Evolutionary conservation across 2,113 vertebrate species (phyloP), one percentile per base, ranked within the genome.

Genomic region (Vicugna pacos): DNA sequence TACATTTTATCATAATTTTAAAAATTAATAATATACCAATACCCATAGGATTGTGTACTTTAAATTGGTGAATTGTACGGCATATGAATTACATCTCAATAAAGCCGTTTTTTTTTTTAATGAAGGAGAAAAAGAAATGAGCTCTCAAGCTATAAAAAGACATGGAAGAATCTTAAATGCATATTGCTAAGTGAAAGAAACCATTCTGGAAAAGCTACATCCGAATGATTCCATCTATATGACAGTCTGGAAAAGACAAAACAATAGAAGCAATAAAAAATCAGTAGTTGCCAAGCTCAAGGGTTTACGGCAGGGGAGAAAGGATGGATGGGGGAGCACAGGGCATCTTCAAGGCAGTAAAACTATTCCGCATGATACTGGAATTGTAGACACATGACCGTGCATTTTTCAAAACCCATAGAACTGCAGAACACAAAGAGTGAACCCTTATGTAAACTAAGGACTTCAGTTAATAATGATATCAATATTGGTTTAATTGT

Each of bases 121-220:
- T 32, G 38, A 89, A 80, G 30, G 0, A 62, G 48, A 67, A 64
- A 85, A 88, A n/a, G 22, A 52, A 96, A 70, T n/a, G 28, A 82
- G 75, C 19, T 96, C 52, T 86, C 42, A n/a, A 90, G 52, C 30
- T 91, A 70, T 95, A 89, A 93, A 94, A 97, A 70, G 67, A 79
- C 58, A 77, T 26, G n/a, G 19, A 91, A 42, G 26, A 93, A 73
- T 60, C 60, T 79, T 69, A 89, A 81, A 46, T n/a, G 42, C 80
- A 76, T 38, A 82, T 52, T 77, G 54, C n/a, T 73, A 84, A 93
- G 3, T 69, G 20, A 92, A 93, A 93, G 58, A 85, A 86, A 75
- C 28, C 20, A 69, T 56, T 42, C 72, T 89, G 77, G 88, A 91
- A 92, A 94, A 80, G 70, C 58, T 81, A 38, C n/a, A 20, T 22